Conservation (phyloP, 2,797 vertebrate genomes). For the Vultur gryphus region DNA sequence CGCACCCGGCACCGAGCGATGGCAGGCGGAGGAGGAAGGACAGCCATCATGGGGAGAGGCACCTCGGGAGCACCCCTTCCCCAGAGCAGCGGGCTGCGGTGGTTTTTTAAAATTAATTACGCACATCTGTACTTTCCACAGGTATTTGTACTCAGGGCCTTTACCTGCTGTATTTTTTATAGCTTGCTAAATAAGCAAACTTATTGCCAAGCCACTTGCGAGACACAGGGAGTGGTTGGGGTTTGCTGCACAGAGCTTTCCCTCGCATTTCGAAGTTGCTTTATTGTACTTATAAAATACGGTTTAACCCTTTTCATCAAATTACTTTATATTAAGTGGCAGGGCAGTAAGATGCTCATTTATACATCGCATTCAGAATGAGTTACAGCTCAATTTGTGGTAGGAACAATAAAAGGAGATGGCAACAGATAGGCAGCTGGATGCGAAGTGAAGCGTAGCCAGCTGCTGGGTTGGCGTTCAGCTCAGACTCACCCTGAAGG, state of each 20-base stretch:
- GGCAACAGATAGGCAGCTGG: neutral
- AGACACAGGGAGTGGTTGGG: fast-evolving
- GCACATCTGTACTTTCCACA: neutral
- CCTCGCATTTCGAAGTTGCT: neutral
- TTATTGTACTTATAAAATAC: neutral
- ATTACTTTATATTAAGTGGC: neutral
- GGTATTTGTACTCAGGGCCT: neutral
- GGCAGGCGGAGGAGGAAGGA: neutral
- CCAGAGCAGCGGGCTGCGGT: neutral
- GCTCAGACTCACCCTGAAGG: neutral
- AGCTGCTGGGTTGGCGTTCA: neutral
- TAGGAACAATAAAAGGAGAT: neutral
- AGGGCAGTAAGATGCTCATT: neutral
- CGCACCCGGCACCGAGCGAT: fast-evolving
- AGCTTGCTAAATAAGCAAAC: neutral
- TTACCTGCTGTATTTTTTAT: neutral
- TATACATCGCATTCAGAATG: neutral
- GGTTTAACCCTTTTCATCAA: neutral
- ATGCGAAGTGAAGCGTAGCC: neutral
- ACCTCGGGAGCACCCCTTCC: neutral
- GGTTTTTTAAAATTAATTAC: neutral
- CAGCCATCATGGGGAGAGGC: fast-evolving
- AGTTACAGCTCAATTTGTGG: neutral
- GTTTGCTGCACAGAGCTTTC: neutral
- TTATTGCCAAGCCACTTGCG: neutral